Percentiles rank a stretch among this genome's conserved stretches.
These are phyloP conservation scores for Brachynemurus nebulosus DNA, from an alignment of 2,888 invertebrate genomes.

Conservation along the genomic window DNA sequence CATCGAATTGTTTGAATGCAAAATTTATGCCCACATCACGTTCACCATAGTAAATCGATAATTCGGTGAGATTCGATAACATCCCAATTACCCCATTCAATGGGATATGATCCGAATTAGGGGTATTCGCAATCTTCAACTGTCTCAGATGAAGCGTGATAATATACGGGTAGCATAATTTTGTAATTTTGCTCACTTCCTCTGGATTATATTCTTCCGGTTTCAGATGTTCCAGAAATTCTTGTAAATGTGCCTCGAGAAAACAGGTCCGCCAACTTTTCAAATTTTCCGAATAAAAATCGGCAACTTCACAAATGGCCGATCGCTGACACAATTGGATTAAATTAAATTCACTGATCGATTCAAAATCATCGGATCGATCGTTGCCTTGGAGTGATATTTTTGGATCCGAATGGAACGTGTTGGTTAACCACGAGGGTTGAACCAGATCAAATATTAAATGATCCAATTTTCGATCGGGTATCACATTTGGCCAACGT, in stretches of 20 bases:
- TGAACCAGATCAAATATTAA: not conserved
- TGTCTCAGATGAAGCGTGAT: slow-evolving; percentile 20
- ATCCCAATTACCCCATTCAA: slow-evolving; percentile 24
- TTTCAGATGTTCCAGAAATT: slow-evolving; percentile 26
- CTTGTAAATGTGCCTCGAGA: slow-evolving; percentile 26
- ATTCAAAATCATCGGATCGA: not conserved
- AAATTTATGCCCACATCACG: slow-evolving; percentile 26
- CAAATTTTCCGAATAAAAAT: not conserved
- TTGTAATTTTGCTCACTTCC: slow-evolving; percentile 25
- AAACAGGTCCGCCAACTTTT: slow-evolving; percentile 26
- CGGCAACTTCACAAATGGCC: not conserved
- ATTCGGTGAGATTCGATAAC: slow-evolving; percentile 24
- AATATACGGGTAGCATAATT: slow-evolving; percentile 24
- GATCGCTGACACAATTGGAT: not conserved
- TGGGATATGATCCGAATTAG: slow-evolving; percentile 23
- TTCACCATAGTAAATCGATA: slow-evolving; percentile 24
- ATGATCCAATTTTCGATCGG: slow-evolving; percentile 9
- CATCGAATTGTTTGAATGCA: slow-evolving; percentile 24
- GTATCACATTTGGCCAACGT: slow-evolving; percentile 24
- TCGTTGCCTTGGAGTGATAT: no score
- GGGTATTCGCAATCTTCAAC: slow-evolving; percentile 19
- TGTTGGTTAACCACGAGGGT: slow-evolving; percentile 1
- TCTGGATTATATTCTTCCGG: slow-evolving; percentile 27
- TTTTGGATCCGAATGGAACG: not conserved
- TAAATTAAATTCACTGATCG: not conserved